A percentile compares a stretch with the other conserved stretches of the same genome.
These are phyloP conservation scores for Acromyrmex charruanus DNA, from an alignment of 1,140 invertebrate genomes.

Conservation along the genomic window DNA sequence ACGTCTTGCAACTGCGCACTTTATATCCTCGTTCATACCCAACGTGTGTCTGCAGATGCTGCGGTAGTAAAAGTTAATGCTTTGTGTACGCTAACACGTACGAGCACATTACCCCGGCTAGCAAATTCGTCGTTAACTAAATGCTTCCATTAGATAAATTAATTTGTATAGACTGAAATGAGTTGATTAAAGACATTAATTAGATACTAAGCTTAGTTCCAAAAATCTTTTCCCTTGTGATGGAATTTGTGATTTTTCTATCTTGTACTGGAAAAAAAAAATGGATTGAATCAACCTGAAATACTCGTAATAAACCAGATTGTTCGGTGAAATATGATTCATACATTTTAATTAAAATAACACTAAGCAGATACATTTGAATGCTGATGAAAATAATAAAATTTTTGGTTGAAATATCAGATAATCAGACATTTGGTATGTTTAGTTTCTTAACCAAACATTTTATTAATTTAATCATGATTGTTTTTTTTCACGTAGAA, in stretches of 20 bases:
- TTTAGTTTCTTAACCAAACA: no score
- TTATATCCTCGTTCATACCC: slow-evolving; percentile 4
- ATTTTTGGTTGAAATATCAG: no score
- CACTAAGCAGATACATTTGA: no score
- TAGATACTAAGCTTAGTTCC: neutral
- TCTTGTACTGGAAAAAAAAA: no score
- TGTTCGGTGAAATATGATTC: no score
- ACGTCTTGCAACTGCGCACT: slow-evolving; percentile 11
- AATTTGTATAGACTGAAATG: neutral
- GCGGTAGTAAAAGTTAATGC: slow-evolving; percentile 32
- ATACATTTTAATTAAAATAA: no score
- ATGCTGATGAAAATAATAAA: no score
- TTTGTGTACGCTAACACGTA: neutral
- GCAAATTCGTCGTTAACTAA: neutral
- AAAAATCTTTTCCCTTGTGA: neutral
- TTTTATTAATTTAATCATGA: no score
- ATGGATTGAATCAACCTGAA: no score
- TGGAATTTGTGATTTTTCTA: neutral
- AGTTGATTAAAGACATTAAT: neutral
- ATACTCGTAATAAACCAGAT: no score
- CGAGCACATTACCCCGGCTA: neutral
- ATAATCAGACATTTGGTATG: no score
- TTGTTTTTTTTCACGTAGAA: no score
- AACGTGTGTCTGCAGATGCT: slow-evolving; percentile 2
- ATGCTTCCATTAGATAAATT: neutral